Percentiles rank a stretch among this genome's conserved stretches.
Evolutionary conservation across 2,113 vertebrate species (phyloP).

Genomic region (Muscicapa adusta): DNA sequence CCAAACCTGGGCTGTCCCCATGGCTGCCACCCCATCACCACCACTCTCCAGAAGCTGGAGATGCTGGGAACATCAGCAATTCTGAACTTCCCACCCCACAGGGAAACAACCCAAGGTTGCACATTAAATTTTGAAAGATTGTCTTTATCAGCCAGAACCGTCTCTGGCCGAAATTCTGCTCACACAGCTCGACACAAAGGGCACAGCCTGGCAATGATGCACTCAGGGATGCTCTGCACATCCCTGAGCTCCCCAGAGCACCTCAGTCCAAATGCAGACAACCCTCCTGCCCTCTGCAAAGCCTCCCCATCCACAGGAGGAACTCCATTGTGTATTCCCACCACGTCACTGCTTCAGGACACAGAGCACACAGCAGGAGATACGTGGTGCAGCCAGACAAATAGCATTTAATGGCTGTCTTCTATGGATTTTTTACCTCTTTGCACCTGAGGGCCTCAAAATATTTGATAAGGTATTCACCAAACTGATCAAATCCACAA

Average conservation of each 20-base stretch:
- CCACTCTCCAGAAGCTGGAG: not conserved
- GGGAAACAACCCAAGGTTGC: not conserved
- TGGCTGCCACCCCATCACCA: not conserved
- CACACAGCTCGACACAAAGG: not conserved
- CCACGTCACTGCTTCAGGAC: not conserved
- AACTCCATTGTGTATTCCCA: not conserved
- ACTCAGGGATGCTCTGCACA: not conserved
- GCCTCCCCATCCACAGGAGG: not conserved
- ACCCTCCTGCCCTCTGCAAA: not conserved
- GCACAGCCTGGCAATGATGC: not conserved
- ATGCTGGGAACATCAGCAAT: not conserved
- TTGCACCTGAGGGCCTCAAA: not conserved
- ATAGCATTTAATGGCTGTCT: not conserved
- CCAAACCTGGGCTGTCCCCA: rapidly evolving
- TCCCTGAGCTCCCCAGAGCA: not conserved
- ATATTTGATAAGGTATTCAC: not conserved
- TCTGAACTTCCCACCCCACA: not conserved
- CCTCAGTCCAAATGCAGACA: not conserved
- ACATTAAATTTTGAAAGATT: not conserved
- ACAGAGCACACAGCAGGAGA: not conserved
- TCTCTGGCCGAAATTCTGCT: not conserved
- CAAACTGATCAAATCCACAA: not conserved
- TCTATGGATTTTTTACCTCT: not conserved
- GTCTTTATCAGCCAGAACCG: not conserved
- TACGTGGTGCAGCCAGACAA: not conserved